Base-by-base conservation (phyloP, 2,888 invertebrate species). In the Thymelicus sylvestris region DNA sequence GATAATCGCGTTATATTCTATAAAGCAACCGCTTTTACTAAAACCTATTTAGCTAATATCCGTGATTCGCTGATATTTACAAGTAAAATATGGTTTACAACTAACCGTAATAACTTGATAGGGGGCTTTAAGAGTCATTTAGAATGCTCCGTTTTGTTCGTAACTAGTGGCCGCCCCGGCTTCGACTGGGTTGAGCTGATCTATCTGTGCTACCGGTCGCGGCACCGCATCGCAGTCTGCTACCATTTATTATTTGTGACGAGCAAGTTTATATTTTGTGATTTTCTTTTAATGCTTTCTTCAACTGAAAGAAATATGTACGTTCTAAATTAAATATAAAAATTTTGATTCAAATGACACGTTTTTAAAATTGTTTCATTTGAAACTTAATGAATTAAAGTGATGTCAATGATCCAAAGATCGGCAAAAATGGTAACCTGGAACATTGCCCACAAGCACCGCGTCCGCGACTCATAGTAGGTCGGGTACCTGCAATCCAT, bases 1-100 rank as follows among this genome's bases (percentile, higher is more conserved):
- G 83, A 80, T 82, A 78, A 80, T 79, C 79, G 73, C 79, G 78
- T 81, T 80, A 83, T 81, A 84, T 82, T 84, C 79, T 79, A 82
- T 81, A 80, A 81, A 80, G 75, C 76, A 71, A 74, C 19, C 64
- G 60, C 50, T 41, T 81, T 78, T 80, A 80, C 78, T 81, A 78
- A 80, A 74, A 80, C 78, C 80, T 78, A 84, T 83, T 84, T 80
- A 78, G 80, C 77, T 83, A 81, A 84, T 81, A 75, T 74, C 74
- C 74, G 74, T 76, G 72, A 67, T 75, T 72, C 71, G 61, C 41
- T 55, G 48, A 63, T 52, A 72, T 74, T 74, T 72, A 72, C 72
- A 74, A 75, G 74, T 71, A 73, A 75, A 73, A 74, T 76, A 72
- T 72, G 59, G 44, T 47, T 65, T 59, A 48, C 24, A 63, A 72